Evolutionary conservation across 2,888 invertebrate species (phyloP).

Genomic region (Hypena proboscidalis): DNA sequence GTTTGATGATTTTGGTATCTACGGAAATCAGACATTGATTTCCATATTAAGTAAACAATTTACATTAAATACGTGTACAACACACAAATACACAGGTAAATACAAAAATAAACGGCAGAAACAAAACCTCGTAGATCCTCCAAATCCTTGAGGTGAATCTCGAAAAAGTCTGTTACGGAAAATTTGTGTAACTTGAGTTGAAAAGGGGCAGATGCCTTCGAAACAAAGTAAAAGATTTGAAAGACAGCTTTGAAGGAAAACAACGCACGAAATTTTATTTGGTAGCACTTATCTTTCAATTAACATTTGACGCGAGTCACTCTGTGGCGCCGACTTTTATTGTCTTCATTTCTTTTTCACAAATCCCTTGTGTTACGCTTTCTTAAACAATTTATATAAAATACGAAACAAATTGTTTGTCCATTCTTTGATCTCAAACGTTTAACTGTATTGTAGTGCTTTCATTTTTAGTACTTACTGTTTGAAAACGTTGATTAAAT

Average conservation of each 20-base stretch:
- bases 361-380: constrained; percentile 25
- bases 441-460: too few relatives aligned
- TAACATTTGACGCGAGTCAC: constrained; percentile 58
- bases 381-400: constrained; percentile 14
- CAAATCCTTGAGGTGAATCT: constrained; percentile 76
- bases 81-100: constrained; percentile 38
- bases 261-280: constrained; percentile 61
- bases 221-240: constrained; percentile 73
- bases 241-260: constrained; percentile 62
- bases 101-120: constrained; percentile 66
- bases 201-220: constrained; percentile 69
- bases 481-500: too few relatives aligned
- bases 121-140: constrained; percentile 72
- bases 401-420: too few relatives aligned
- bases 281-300: constrained; percentile 68
- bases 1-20: too few relatives aligned
- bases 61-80: too few relatives aligned
- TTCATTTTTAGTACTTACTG: too few relatives aligned
- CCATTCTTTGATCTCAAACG: too few relatives aligned
- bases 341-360: constrained; percentile 25
- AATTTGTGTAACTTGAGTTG: constrained; percentile 79
- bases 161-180: constrained; percentile 76
- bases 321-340: constrained; percentile 15
- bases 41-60: too few relatives aligned
- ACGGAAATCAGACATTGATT: not conserved